Evolutionary conservation across 2,888 invertebrate species (phyloP), one percentile per base, ranked within the genome.

Genomic region (Atherix ibis): DNA sequence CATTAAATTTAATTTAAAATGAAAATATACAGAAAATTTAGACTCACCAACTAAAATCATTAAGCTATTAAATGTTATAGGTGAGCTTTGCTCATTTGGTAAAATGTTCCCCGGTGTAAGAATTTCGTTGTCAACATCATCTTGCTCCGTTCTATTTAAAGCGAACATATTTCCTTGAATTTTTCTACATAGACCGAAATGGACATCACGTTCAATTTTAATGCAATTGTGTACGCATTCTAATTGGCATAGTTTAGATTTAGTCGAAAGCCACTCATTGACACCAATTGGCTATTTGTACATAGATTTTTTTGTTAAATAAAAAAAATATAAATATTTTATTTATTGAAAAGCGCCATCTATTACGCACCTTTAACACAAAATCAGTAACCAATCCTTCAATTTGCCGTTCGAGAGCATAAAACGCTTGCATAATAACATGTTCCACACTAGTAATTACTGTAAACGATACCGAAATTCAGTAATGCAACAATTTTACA

Each of bases 161-260:
- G 76, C 72, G 49, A 71, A 62, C 43, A 74, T 70, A 41, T 79
- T 72, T 35, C 73, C 70, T 43, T 74, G 70, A 19, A 67, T 66
- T 45, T 80, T 79, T 26, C 73, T 68, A 40, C 72, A 70, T 2
- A 78, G 54, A 32, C 70, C 74, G 40, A 84, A 56, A 24, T 71
- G 65, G 3, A 91, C 82, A 58, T 92, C 92, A 52, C 80, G 76
- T 54, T 94, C 92, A 49, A 92, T 62, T 51, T 94, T 91, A 37
- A 92, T 79, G 56, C 94, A 92, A 48, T 81, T 79, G 49, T 94
- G 88, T 35, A 94, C 80, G 54, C 92, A 92, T 56, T 89, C 88
- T 56, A 92, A 85, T 54, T 91, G 88, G 40, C 81, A 78, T 19
- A 95, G 68, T 9, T 73, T 71, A 22, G 85, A 83, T 34, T 84